A percentile compares a stretch with the other conserved stretches of the same genome.
phyloP scores from a whole-genome alignment of 1,140 invertebrate genomes.

The Eurytemora carolleeae region DNA sequence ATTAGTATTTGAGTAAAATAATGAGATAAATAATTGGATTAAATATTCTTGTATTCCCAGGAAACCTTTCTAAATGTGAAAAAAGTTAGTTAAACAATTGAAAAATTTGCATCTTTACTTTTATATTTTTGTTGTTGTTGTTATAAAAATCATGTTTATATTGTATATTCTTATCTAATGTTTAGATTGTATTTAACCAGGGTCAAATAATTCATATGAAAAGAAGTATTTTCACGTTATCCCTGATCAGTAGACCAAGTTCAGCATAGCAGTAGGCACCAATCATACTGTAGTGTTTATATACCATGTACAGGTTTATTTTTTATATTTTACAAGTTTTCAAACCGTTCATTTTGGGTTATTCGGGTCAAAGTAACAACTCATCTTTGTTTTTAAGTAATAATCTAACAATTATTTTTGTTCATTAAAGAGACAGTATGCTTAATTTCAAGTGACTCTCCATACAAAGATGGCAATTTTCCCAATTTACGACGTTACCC shows the following conservation, averaged over 20 bases:
- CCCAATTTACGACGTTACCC: too few relatives aligned
- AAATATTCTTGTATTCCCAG: background rate
- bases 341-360: too few relatives aligned
- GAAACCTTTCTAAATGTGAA: background rate
- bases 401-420: background rate
- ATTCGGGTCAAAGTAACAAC: background rate
- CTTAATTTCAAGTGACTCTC: too few relatives aligned
- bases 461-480: too few relatives aligned
- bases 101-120: background rate
- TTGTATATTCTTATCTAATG: too few relatives aligned
- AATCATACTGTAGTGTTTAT: slow-evolving; percentile 33
- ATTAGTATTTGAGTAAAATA: too few relatives aligned
- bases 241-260: slow-evolving; percentile 76
- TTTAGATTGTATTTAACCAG: too few relatives aligned
- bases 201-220: background rate
- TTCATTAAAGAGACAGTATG: too few relatives aligned
- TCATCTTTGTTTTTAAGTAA: background rate
- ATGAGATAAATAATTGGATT: too few relatives aligned
- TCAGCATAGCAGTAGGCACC: slow-evolving; percentile 84
- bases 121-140: background rate
- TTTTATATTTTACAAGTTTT: too few relatives aligned
- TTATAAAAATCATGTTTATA: too few relatives aligned
- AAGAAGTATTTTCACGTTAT: slow-evolving; percentile 30
- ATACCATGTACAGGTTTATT: slow-evolving; percentile 54
- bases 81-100: background rate